phyloP scores from a whole-genome alignment of 2,888 invertebrate genomes.

The Liodrosophila aerea region DNA sequence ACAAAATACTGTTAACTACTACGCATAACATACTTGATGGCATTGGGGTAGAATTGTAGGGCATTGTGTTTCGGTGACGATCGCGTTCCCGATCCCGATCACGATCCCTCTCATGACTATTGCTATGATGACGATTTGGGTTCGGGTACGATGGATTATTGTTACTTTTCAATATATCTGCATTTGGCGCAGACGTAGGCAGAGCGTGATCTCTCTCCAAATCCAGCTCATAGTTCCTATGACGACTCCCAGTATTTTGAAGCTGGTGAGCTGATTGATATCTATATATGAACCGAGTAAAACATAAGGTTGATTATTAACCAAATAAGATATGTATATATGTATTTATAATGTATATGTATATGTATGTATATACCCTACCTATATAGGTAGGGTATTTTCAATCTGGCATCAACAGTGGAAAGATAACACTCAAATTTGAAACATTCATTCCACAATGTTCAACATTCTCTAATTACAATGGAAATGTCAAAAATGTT shows the following conservation, averaged over 20 bases:
- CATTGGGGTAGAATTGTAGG: constrained; percentile 80
- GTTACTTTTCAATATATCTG: constrained; percentile 90
- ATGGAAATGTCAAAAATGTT: no score
- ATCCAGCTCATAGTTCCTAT: constrained; percentile 86
- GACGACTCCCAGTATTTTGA: constrained; percentile 79
- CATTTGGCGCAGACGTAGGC: constrained; percentile 89
- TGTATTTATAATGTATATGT: no score
- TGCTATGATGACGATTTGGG: constrained; percentile 85
- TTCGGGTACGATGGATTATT: constrained; percentile 90
- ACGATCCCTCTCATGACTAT: constrained; percentile 72
- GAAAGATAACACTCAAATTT: no score
- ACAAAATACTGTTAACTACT: no score
- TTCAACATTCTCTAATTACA: no score
- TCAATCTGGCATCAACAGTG: no score
- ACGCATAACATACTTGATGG: constrained; percentile 81
- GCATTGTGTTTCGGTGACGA: constrained; percentile 75
- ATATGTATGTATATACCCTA: no score
- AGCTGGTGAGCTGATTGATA: constrained; percentile 80
- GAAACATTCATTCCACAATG: no score
- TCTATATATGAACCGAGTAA: constrained; percentile 81
- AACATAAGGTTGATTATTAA: not conserved
- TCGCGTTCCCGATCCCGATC: constrained; percentile 52
- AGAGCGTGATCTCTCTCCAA: constrained; percentile 89
- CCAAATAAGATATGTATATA: no score
- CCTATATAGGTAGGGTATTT: no score